Evolutionary conservation across 2,888 invertebrate species (phyloP), one percentile per base, ranked within the genome.

Genomic region (Mythimna impura): DNA sequence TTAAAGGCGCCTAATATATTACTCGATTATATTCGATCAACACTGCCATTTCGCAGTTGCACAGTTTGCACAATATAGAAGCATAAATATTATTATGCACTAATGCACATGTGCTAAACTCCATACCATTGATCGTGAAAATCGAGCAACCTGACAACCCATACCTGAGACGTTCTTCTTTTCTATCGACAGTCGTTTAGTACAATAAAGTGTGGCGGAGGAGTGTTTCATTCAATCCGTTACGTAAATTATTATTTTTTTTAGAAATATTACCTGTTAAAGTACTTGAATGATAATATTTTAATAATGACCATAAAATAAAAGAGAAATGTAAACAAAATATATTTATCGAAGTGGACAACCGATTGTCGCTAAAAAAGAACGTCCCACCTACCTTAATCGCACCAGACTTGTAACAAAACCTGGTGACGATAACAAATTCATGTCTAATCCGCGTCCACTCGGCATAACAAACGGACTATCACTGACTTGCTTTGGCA

Each of bases 401-500:
- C 54, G 58, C 52, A 69, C 58, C 54, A 52, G 36, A 36, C 20
- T 2, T 60, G 7, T 20, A 47, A 60, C 9, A 30, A 54, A 36
- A 12, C 14, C 54, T 36, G 58, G 40, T 47, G 47, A 47, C 36
- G 70, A 47, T 75, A 71, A 76, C 22, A 72, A 66, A 66, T 66
- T 63, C 52, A 70, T 10, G 12, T 25, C 65, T 66, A 75, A 52
- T 12, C 62, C 57, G 57, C 64, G n/a, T 54, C 70, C 73, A 64
- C 70, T 54, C 71, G 62, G 43, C 58, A 78, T 81, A 73, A 72
- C 57, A 71, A 76, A 78, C 60, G 60, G 76, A 65, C 81, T 63
- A 71, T 70, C 78, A 74, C 81, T 73, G 66, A 76, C 85, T 88
- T 86, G 89, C 88, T 86, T 87, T 86, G 89, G 89, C 89, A 91